These are phyloP conservation scores for Ricordea florida DNA, from an alignment of 92 coral and sea anemone species.

Conservation along the genomic window DNA sequence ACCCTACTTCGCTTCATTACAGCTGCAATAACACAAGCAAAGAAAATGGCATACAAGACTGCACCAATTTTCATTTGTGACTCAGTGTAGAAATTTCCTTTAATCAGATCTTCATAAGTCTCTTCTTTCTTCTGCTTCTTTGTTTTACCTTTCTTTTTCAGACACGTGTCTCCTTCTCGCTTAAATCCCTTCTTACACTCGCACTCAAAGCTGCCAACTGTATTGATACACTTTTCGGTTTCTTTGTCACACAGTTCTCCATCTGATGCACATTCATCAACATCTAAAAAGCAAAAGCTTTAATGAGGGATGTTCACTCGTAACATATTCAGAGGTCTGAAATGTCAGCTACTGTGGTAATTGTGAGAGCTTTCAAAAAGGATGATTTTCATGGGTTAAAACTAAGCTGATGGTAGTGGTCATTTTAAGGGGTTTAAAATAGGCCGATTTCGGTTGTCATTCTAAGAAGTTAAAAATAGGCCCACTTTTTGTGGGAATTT, in stretches of 20 bases:
- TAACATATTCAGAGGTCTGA: no score
- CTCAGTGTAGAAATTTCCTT: slow-evolving; percentile 71
- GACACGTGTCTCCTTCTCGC: slow-evolving; percentile 77
- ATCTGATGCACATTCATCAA: slow-evolving; percentile 79
- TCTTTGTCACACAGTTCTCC: slow-evolving; percentile 65
- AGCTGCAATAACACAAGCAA: slow-evolving; percentile 75
- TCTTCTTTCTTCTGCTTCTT: slow-evolving; percentile 49
- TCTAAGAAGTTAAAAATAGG: no score
- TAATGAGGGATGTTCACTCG: no score
- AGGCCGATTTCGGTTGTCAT: no score
- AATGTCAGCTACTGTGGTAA: no score
- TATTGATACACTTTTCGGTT: slow-evolving; percentile 75
- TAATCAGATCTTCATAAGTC: slow-evolving; percentile 69
- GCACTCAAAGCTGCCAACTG: slow-evolving; percentile 80
- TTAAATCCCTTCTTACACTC: slow-evolving; percentile 81
- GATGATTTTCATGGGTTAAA: no score
- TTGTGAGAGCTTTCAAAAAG: no score
- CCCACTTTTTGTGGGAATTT: no score
- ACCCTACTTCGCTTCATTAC: slow-evolving; percentile 62
- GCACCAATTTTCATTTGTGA: slow-evolving; percentile 81
- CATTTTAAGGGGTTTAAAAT: no score
- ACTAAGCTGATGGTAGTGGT: no score
- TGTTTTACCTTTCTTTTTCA: slow-evolving; percentile 80
- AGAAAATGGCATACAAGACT: slow-evolving; percentile 83
- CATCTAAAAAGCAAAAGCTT: slow-evolving; percentile 60